Evolutionary conservation across 2,113 vertebrate genomes (phyloP).

Genomic region (Promerops cafer): DNA sequence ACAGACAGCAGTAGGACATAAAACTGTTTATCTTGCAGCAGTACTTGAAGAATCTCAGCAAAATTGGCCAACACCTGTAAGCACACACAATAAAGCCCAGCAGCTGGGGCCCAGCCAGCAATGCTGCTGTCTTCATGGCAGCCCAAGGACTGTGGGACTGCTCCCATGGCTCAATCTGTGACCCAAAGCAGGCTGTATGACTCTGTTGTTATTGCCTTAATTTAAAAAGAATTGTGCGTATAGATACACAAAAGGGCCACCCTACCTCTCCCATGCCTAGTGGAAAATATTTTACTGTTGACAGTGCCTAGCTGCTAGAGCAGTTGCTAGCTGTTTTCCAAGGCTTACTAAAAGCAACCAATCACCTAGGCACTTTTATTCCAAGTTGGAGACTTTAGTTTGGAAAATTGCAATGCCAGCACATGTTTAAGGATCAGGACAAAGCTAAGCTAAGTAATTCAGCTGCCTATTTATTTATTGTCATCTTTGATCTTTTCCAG

Average conservation of each 20-base stretch:
- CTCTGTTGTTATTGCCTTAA: neutral
- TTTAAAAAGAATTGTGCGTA: neutral
- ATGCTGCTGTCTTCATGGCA: neutral
- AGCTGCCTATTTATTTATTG: neutral
- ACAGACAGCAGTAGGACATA: neutral
- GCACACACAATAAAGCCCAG: neutral
- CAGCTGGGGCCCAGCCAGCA: neutral
- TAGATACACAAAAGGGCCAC: neutral
- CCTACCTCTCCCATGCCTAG: neutral
- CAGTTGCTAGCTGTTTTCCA: neutral
- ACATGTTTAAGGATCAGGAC: neutral
- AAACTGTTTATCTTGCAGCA: neutral
- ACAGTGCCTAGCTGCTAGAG: neutral
- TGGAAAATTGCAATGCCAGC: neutral
- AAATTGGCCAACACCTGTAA: neutral
- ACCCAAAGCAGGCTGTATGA: neutral
- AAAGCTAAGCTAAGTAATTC: neutral
- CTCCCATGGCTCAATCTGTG: neutral
- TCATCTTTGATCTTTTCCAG: neutral
- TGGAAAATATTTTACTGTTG: neutral
- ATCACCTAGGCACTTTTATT: neutral
- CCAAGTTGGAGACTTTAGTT: neutral
- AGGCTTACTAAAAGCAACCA: neutral
- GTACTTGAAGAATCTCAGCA: neutral
- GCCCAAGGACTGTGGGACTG: neutral